Percentiles rank a stretch among this genome's conserved stretches.
phyloP scores from a whole-genome alignment of 2,888 invertebrate species.

The Rugalucina vietnamica region DNA sequence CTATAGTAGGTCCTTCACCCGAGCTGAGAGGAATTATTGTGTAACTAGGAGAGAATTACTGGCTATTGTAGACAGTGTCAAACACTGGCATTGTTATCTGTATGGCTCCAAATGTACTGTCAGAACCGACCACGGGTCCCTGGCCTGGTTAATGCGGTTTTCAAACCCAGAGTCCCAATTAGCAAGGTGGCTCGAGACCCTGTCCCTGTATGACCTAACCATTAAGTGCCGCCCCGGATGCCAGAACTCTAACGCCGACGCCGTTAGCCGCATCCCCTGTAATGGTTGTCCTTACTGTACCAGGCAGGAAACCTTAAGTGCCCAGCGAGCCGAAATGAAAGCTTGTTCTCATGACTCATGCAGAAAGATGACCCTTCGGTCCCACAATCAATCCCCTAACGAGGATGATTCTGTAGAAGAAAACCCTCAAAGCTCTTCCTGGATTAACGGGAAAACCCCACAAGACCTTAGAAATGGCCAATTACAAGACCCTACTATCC shows the following conservation, averaged over 20 bases:
- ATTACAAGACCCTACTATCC: constrained; percentile 2
- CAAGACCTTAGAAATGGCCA: constrained; percentile 1
- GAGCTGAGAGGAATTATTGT: constrained; percentile 48
- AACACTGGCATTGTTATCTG: constrained; percentile 54
- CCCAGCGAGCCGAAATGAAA: no score
- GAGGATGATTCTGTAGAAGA: not conserved
- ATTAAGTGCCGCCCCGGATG: not conserved
- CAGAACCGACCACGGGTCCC: constrained; percentile 48
- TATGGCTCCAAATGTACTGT: constrained; percentile 36
- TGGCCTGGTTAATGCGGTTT: constrained; percentile 43
- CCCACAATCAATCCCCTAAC: no score
- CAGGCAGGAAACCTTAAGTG: no score
- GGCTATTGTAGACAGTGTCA: constrained; percentile 39
- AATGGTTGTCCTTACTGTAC: no score
- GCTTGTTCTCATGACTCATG: no score
- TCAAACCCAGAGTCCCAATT: constrained; percentile 47
- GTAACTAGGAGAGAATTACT: constrained; percentile 49
- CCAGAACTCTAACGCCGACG: not conserved
- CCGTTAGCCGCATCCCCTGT: not conserved
- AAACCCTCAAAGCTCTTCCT: not conserved
- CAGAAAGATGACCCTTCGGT: no score
- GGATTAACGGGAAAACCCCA: not conserved
- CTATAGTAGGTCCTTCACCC: constrained; percentile 28
- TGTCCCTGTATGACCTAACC: constrained; percentile 35
- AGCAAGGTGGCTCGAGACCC: constrained; percentile 45